Percentiles rank a stretch among this genome's conserved stretches.
Conservation (phyloP, 2,113 vertebrate genomes). For the Zosterops hypoxanthus region DNA sequence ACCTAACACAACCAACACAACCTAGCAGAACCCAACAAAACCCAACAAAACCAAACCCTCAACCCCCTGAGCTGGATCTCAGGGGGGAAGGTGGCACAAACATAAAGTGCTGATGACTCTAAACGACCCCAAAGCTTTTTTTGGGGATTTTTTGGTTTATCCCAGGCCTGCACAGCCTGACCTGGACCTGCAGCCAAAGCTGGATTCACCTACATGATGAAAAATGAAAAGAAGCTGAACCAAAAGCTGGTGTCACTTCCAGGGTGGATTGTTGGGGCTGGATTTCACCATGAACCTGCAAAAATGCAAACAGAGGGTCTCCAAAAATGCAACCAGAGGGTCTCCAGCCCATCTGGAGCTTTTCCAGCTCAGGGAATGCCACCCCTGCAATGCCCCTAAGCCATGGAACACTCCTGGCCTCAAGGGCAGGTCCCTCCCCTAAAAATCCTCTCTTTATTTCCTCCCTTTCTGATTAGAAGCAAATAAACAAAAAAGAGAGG, state of each 20-base stretch:
- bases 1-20: no score
- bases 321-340: no score
- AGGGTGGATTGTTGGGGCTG: not conserved
- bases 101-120: not conserved
- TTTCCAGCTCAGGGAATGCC: not conserved
- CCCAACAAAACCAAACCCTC: fast-evolving
- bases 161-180: fast-evolving
- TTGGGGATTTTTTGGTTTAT: fast-evolving
- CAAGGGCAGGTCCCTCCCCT: not conserved
- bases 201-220: not conserved
- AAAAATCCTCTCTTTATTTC: not conserved
- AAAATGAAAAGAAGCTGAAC: not conserved
- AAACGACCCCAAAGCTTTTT: not conserved
- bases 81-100: not conserved
- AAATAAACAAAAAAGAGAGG: not conserved
- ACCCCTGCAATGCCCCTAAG: not conserved
- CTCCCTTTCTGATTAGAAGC: not conserved
- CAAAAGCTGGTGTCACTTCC: not conserved
- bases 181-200: not conserved
- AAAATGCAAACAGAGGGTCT: not conserved
- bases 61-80: fast-evolving
- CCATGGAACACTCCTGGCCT: not conserved
- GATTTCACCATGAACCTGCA: not conserved
- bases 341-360: not conserved
- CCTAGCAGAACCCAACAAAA: no score